Conservation (phyloP, 2,797 vertebrate species). For the Lacerta agilis region DNA sequence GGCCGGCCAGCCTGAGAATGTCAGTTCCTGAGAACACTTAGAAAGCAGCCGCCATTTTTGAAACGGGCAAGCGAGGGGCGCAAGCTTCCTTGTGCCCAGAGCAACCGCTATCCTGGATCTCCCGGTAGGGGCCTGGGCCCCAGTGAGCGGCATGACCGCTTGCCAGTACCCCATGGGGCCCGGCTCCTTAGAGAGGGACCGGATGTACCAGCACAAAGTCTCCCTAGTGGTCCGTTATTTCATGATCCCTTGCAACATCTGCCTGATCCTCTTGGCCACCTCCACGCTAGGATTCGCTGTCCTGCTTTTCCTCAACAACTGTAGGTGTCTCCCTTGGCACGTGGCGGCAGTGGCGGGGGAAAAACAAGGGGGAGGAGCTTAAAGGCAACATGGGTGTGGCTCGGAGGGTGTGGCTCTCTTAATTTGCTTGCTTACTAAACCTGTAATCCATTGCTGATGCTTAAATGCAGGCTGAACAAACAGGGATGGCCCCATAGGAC, state of each 20-base stretch:
- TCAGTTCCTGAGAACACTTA: constrained; percentile 44
- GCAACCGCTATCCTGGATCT: constrained; percentile 26
- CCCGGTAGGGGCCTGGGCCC: constrained; percentile 30
- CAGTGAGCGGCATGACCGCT: constrained; percentile 81
- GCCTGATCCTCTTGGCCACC: constrained; percentile 95
- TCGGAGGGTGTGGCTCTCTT: too few relatives aligned
- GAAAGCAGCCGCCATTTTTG: rapidly evolving
- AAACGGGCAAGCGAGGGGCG: rapidly evolving
- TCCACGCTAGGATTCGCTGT: constrained; percentile 93
- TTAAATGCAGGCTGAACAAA: background rate
- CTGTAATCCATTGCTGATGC: too few relatives aligned
- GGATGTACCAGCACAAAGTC: constrained; percentile 92
- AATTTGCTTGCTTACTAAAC: background rate
- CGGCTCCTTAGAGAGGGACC: constrained; percentile 82
- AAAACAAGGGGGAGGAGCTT: background rate
- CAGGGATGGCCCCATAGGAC: too few relatives aligned
- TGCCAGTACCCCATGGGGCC: constrained; percentile 86
- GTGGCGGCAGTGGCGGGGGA: background rate
- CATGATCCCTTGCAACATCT: constrained; percentile 98
- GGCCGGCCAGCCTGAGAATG: constrained; percentile 4
- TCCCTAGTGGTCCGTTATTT: constrained; percentile 96
- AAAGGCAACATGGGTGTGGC: background rate
- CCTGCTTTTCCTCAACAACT: constrained; percentile 97
- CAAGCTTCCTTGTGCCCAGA: background rate
- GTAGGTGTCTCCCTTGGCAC: constrained; percentile 80